These are phyloP conservation scores for Cotesia typhae DNA, from an alignment of 1,140 invertebrate genomes.

Conservation along the genomic window DNA sequence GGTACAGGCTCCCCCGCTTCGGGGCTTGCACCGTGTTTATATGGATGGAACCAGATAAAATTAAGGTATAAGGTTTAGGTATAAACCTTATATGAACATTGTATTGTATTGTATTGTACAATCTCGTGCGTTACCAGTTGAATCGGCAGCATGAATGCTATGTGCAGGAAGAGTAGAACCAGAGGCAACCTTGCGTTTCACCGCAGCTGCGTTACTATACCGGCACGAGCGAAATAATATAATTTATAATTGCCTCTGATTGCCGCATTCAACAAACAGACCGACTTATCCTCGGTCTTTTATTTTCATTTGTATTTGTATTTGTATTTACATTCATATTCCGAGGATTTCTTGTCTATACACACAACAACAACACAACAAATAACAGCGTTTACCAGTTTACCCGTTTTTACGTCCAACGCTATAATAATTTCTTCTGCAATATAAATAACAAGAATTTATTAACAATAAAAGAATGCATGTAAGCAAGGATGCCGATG, in stretches of 20 bases:
- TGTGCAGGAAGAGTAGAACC: background rate
- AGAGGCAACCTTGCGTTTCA: conserved; percentile 41
- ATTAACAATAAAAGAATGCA: background rate
- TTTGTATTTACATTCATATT: conserved; percentile 16
- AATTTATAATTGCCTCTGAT: conserved; percentile 57
- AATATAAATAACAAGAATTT: background rate
- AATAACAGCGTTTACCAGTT: background rate
- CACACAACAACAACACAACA: background rate
- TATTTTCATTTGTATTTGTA: too few relatives aligned
- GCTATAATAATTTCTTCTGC: too few relatives aligned
- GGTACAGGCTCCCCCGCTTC: conserved; percentile 49
- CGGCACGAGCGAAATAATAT: conserved; percentile 52
- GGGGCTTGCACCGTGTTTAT: too few relatives aligned
- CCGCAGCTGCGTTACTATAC: conserved; percentile 44
- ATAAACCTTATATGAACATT: too few relatives aligned
- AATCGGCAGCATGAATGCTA: background rate
- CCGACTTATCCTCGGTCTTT: conserved; percentile 21
- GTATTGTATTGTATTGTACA: conserved; percentile 50
- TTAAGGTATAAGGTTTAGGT: too few relatives aligned
- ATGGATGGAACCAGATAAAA: too few relatives aligned
- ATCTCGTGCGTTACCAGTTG: conserved; percentile 55
- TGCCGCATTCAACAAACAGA: conserved; percentile 45
- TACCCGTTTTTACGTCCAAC: too few relatives aligned
- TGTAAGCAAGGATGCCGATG: conserved; percentile 25
- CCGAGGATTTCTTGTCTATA: background rate